Percentiles rank a stretch among this genome's conserved stretches.
Evolutionary conservation across 2,888 invertebrate genomes (phyloP).

Genomic region (Erebia epiphron): DNA sequence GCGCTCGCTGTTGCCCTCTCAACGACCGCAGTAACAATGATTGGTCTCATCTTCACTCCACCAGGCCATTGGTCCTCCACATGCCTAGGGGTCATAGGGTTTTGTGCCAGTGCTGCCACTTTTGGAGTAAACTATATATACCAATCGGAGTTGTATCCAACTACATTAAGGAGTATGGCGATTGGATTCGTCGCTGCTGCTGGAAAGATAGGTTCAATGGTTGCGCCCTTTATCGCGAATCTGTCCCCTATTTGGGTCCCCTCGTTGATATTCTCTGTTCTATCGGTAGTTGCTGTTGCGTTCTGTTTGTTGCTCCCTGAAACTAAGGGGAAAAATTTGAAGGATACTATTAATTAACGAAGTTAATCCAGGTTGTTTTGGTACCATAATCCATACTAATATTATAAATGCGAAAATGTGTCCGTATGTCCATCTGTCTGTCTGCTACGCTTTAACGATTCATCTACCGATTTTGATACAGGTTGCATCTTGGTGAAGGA

Average conservation of each 20-base stretch:
- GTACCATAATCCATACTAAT: too few relatives aligned
- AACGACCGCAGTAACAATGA: slow-evolving; percentile 48
- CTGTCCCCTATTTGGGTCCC: slow-evolving; percentile 56
- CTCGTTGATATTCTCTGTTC: slow-evolving; percentile 53
- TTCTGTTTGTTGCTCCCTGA: slow-evolving; percentile 57
- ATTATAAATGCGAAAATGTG: too few relatives aligned
- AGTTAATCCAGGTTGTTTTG: too few relatives aligned
- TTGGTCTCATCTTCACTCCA: slow-evolving; percentile 48
- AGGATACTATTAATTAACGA: slow-evolving; percentile 52
- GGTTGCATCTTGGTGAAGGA: too few relatives aligned
- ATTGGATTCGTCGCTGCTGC: slow-evolving; percentile 53
- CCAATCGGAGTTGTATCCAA: slow-evolving; percentile 61
- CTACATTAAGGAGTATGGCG: slow-evolving; percentile 61
- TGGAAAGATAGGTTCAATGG: slow-evolving; percentile 57
- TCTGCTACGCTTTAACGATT: too few relatives aligned
- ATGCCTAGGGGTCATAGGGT: slow-evolving; percentile 49
- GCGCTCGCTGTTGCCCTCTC: slow-evolving; percentile 44
- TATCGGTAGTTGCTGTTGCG: slow-evolving; percentile 53
- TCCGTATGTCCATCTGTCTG: too few relatives aligned
- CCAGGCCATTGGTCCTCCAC: slow-evolving; percentile 48
- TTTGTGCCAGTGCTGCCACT: slow-evolving; percentile 41
- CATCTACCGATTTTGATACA: too few relatives aligned
- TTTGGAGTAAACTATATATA: slow-evolving; percentile 53
- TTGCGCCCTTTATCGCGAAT: slow-evolving; percentile 59
- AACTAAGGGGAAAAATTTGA: slow-evolving; percentile 58